A percentile compares a stretch with the other conserved stretches of the same genome.
Evolutionary conservation across 2,888 invertebrate species (phyloP).

Genomic region (Ophonus ardosiacus): DNA sequence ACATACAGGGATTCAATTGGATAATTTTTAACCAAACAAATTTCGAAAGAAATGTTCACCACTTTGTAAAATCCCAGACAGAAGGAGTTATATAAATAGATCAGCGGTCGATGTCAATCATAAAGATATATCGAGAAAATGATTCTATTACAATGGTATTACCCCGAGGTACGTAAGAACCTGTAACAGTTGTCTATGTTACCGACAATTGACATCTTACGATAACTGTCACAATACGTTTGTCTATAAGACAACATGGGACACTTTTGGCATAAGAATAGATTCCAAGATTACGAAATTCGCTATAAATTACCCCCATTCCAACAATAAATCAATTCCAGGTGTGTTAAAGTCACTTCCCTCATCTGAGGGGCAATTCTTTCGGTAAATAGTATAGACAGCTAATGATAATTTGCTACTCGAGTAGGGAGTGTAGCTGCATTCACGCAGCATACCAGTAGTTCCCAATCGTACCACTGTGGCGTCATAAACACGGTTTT

Average conservation of each 20-base stretch:
- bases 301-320: background rate
- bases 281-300: background rate
- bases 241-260: background rate
- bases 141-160: no score
- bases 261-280: background rate
- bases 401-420: conserved; percentile 44
- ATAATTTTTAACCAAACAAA: no score
- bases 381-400: conserved; percentile 26
- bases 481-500: conserved; percentile 49
- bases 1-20: no score
- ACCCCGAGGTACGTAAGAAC: no score
- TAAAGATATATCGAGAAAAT: no score
- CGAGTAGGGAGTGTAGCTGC: conserved; percentile 3
- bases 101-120: no score
- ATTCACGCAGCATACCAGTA: conserved; percentile 35
- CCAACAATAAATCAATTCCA: background rate
- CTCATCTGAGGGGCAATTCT: background rate
- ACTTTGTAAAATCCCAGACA: no score
- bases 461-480: conserved; percentile 41
- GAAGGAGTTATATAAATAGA: no score
- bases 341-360: background rate
- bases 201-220: background rate
- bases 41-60: no score
- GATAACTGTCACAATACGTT: background rate
- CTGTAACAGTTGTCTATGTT: background rate